Evolutionary conservation across 2,888 invertebrate genomes (phyloP), one percentile per base, ranked within the genome.

Genomic region (Drosophila dives): DNA sequence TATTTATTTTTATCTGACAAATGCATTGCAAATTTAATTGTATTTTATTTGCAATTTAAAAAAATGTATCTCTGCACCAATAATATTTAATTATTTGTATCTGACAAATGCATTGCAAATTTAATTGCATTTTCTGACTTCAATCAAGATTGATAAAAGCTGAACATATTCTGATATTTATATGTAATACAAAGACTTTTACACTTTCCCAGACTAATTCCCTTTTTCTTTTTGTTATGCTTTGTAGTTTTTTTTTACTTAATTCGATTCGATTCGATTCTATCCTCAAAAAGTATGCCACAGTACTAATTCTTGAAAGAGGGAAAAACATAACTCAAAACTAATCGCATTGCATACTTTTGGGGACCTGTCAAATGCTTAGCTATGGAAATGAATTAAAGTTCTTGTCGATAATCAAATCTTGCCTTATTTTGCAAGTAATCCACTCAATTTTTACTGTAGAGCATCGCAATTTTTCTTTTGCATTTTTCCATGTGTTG

Each of bases 271-370:
- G 3, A 8, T 3, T 15, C 36, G 40, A 33, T 20, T 1, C 38
- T 4, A 8, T 36, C 29, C 40, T 40, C 56, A 38, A 33, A 56
- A 74, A 78, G 74, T 76, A 76, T 76, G 74, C 74, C 36, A 62
- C 74, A 60, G 20, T 62, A 50, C 15, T 32, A 42, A 48, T 50
- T n/a, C 10, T 10, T 26, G 23, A 10, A 29, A 10, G 10, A 11
- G 6, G 32, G 6, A 20, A 2, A 2, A 1, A 2, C 6, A 11
- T 17, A 34, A 32, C 53, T 26, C n/a, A n/a, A 20, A 5, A 2
- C 29, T 7, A n/a, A 29, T n/a, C 12, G 36, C 15, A n/a, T 61
- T 67, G 76, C 78, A 76, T 76, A 76, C 76, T 76, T 76, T 78
- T 59, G 68, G 76, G 76, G 74, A 33, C 64, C 48, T 10, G 17